Base-by-base conservation (phyloP, 2,888 invertebrate species). In the Troglohyphantes excavatus region DNA sequence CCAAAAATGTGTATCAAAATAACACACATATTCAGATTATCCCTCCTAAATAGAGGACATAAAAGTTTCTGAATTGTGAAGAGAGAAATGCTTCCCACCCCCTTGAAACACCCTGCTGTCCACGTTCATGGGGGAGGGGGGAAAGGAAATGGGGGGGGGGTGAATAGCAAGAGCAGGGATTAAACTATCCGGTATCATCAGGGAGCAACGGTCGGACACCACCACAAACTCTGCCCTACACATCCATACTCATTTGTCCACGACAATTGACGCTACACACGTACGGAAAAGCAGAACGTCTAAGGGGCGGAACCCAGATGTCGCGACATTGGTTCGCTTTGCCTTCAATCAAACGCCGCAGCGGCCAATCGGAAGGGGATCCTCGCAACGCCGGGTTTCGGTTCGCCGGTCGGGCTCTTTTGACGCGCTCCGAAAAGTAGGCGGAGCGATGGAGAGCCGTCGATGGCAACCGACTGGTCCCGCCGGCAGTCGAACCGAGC, bases 151-250 rank as follows among this genome's bases (percentile, higher is more conserved):
- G n/a, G n/a, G n/a, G n/a, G 43, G 72, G 86, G 78, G 63, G 43
- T 72, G 73, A 72, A 23, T 11, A 83, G 73, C 70, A 85, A 75
- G 85, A 86, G 78, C 85, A 86, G 73, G 88, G 82, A 89, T 89
- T 89, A 89, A 89, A 89, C 88, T 70, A 89, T 89, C 88, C 88
- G 75, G 87, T 88, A 88, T 88, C 87, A 88, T 88, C 81, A 65
- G 82, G 82, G 88, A 82, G 88, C 88, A 89, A 81, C 75, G 59
- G 68, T 89, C 65, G 75, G 75, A 89, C 88, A 89, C 82, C 88
- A 89, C 82, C 88, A 68, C 82, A 82, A 89, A 89, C 82, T 82
- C 82, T 76, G 76, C 68, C 59, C 75, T 63, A 89, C 82, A 89
- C 88, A 89, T 89, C 76, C 75, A 82, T 89, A 89, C 88, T 89